Percentiles rank a stretch among this genome's conserved stretches.
Conservation (phyloP, 30 jellyfish, hydroid and myxozoan species). For the Cassiopea xamachana region DNA sequence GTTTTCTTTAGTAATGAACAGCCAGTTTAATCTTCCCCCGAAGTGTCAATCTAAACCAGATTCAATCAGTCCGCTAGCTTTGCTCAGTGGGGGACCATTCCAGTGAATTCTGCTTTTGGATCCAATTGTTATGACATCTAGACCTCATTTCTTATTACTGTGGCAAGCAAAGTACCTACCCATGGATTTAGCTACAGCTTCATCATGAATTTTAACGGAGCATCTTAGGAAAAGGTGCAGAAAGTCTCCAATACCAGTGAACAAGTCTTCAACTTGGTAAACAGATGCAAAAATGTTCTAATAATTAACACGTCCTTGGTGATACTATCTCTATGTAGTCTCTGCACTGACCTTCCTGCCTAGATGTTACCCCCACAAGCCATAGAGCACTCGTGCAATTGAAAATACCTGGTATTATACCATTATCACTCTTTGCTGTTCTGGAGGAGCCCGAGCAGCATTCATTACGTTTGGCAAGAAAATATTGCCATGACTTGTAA, state of each 20-base stretch:
- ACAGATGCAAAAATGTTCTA: conserved; percentile 35
- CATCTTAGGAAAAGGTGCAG: conserved; percentile 52
- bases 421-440: conserved; percentile 22
- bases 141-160: conserved; percentile 44
- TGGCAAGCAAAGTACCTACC: conserved; percentile 37
- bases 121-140: conserved; percentile 47
- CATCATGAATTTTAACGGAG: conserved; percentile 55
- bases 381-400: conserved; percentile 52
- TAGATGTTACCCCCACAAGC: conserved; percentile 51
- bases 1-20: conserved; percentile 46
- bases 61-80: conserved; percentile 48
- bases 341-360: conserved; percentile 45
- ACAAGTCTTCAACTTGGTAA: conserved; percentile 45
- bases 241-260: conserved; percentile 47
- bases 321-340: conserved; percentile 35
- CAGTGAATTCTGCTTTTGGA: conserved; percentile 56
- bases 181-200: conserved; percentile 51
- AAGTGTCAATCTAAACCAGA: conserved; percentile 66
- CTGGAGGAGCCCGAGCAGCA: conserved; percentile 41
- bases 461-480: conserved; percentile 41
- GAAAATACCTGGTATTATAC: conserved; percentile 28
- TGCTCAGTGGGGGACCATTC: conserved; percentile 64
- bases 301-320: conserved; percentile 30
- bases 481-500: conserved; percentile 22
- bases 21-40: conserved; percentile 69